Evolutionary conservation across 2,888 invertebrate species (phyloP), one percentile per base, ranked within the genome.

Genomic region (Nomada ruficornis): DNA sequence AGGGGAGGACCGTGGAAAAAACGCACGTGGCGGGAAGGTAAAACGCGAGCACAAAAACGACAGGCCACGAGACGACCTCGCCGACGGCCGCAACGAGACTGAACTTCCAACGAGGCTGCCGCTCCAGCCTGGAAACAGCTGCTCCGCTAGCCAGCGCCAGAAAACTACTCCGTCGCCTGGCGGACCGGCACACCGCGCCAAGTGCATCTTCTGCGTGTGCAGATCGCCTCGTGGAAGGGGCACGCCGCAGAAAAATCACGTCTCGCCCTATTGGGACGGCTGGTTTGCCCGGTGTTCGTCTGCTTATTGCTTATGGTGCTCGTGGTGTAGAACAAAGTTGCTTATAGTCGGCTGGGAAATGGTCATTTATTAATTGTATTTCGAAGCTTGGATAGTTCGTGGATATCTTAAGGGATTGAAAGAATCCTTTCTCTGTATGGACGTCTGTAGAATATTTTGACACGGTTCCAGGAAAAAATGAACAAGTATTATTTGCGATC

Each of bases 31-130:
- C 80, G 81, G 50, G 64, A 79, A 65, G 63, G 64, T 23, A 55
- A 50, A 74, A 65, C 63, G 73, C 64, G 77, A 54, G 60, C 84
- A 71, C 64, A 55, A 74, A 70, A 71, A 82, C 74, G 70, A 60
- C 69, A 62, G 63, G 47, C 52, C 72, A 64, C 83, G 71, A 85
- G 23, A 65, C 89, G 84, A 90, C 85, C 86, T 85, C 88, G 82
- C 59, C 89, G 89, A 85, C 88, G 89, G 88, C 88, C 90, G 89
- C 89, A 85, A 88, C 89, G 86, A 83, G 84, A 90, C 90, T 90
- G 89, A 88, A 87, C 80, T 78, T 82, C 77, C 84, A 80, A 79
- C 23, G 42, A 59, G 11, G 47, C 84, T 55, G 79, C 72, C 74
- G 87, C 80, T 82, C 87, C 88, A 88, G 88, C 82, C 88, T 88